A percentile compares a stretch with the other conserved stretches of the same genome.
These are phyloP conservation scores for Tubulanus polymorphus DNA, from an alignment of 2,888 invertebrate species.

Conservation along the genomic window DNA sequence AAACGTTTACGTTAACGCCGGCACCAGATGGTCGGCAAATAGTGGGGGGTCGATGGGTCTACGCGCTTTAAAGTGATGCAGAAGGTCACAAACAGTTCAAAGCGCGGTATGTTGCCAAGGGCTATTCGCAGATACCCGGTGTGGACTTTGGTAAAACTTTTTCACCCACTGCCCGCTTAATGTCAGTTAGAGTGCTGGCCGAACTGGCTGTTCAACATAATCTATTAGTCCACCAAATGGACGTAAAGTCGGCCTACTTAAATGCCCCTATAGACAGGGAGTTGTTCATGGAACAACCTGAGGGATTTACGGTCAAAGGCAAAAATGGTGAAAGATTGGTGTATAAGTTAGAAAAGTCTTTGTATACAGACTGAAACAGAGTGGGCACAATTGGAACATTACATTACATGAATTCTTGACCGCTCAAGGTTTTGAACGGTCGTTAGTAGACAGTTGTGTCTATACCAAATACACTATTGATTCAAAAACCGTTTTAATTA, in stretches of 20 bases:
- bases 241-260: constrained; percentile 9
- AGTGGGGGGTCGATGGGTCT: constrained; percentile 20
- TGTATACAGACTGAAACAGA: constrained; percentile 9
- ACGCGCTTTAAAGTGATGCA: constrained; percentile 15
- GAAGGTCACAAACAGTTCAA: constrained; percentile 15
- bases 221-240: constrained; percentile 15
- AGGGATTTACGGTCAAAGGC: neutral
- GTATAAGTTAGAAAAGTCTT: constrained; percentile 3
- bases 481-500: constrained; percentile 4
- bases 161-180: constrained; percentile 21
- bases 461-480: neutral
- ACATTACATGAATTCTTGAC: neutral
- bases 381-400: constrained; percentile 8
- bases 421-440: constrained; percentile 1
- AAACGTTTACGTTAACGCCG: constrained; percentile 16
- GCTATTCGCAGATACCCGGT: constrained; percentile 18
- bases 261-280: constrained; percentile 11
- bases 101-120: constrained; percentile 23
- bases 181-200: constrained; percentile 17
- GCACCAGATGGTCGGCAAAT: constrained; percentile 15
- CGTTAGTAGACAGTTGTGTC: constrained; percentile 3
- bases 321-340: constrained; percentile 6
- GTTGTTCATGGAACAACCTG: constrained; percentile 9
- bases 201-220: constrained; percentile 21
- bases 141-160: constrained; percentile 24